phyloP scores from a whole-genome alignment of 2,113 vertebrate genomes.

The Danio rerio region GRCz12tu NC_133177.1:43153001-43153500 shows the following conservation, averaged over 20 bases:
- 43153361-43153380: constrained; percentile 31
- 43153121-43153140: not conserved
- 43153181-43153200: constrained; percentile 28
- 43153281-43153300: constrained; percentile 39
- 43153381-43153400: constrained; percentile 29
- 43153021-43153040: constrained; percentile 57
- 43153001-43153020: constrained; percentile 55
- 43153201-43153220: constrained; percentile 22
- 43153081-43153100: constrained; percentile 1
- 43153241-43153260: not conserved
- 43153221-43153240: constrained; percentile 10
- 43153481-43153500: not conserved
- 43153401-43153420: constrained; percentile 13
- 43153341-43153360: constrained; percentile 23
- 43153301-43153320: constrained; percentile 32
- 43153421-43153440: constrained; percentile 15
- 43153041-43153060: constrained; percentile 50
- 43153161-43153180: constrained; percentile 38
- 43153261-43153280: not conserved
- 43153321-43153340: constrained; percentile 35
- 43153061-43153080: constrained; percentile 41
- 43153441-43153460: constrained; percentile 22
- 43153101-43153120: not conserved
- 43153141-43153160: not conserved
- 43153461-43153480: not conserved